A percentile compares a stretch with the other conserved stretches of the same genome.
phyloP scores from a whole-genome alignment of 2,797 vertebrate species.

The Channallabes apus region DNA sequence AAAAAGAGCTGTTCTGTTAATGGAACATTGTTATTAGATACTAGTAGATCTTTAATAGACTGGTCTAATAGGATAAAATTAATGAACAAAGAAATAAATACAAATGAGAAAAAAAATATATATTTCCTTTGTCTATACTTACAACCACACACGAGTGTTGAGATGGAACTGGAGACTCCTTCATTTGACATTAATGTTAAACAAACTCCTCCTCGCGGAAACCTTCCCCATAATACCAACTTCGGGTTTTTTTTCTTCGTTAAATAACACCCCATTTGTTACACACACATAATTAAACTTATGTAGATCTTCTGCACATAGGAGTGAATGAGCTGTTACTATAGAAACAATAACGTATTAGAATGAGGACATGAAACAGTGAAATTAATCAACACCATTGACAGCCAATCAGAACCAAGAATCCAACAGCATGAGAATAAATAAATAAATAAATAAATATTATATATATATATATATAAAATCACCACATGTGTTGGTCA shows the following conservation, averaged over 20 bases:
- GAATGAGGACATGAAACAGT: background rate
- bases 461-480: too few relatives aligned
- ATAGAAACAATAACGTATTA: background rate
- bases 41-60: background rate
- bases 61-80: background rate
- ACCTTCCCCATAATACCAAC: background rate
- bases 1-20: background rate
- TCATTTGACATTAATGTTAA: background rate
- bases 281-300: background rate
- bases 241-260: background rate
- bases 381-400: background rate
- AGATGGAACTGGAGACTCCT: constrained; percentile 6
- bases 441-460: background rate
- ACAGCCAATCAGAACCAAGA: background rate
- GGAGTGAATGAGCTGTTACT: background rate
- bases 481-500: background rate
- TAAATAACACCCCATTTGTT: background rate
- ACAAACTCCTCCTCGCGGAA: background rate
- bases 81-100: background rate
- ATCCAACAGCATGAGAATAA: background rate
- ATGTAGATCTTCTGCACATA: background rate
- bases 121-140: too few relatives aligned
- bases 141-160: background rate
- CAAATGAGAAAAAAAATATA: background rate
- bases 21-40: background rate